Base-by-base conservation (phyloP, 2,888 invertebrate species). In the Lasiommata megera region DNA sequence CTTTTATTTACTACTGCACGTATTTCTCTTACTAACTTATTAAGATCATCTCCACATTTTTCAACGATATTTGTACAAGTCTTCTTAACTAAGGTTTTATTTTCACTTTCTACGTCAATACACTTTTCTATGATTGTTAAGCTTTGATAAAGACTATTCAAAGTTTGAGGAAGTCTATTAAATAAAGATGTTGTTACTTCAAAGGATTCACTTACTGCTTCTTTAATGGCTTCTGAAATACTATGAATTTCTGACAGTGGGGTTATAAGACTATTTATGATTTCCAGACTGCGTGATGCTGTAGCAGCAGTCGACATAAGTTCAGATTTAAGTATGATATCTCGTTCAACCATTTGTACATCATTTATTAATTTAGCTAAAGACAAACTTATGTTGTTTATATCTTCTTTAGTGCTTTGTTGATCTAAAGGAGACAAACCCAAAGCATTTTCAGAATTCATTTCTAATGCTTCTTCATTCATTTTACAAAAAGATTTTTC, bases 61-160 rank as follows among this genome's bases (percentile, higher is more conserved):
- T 94, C 93, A 56, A 95, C 84, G 59, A 94, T 92, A 66, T 93
- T 93, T 11, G 93, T 91, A 73, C 94, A 94, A 0, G 94, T 94
- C 71, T 93, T 92, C 71, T 94, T 94, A 1, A 94, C 93, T 7
- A 95, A 79, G 0, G 94, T 94, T 54, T 92, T 93, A 9, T 92
- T 94, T 36, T 92, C 93, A 65, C 93, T 93, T 76, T 94, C 93
- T 65, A 94, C 92, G 68, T 93, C 93, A 36, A 94, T 92, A 70
- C 95, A 94, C 73, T 94, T 94, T 75, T 94, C 93, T 36, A 95
- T 92, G 1, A 94, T 92, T 14, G 93, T 92, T 5, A 95, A 74
- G 18, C 93, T 93, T 67, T 93, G 92, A 69, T 94, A 94, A 17
- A 96, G 78, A 29, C 91, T 87, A 66, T 93, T 93, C 36, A 96